These are phyloP conservation scores for Rhabdophis nuchalis DNA, from an alignment of 2,797 vertebrate genomes.

Conservation along the genomic window DNA sequence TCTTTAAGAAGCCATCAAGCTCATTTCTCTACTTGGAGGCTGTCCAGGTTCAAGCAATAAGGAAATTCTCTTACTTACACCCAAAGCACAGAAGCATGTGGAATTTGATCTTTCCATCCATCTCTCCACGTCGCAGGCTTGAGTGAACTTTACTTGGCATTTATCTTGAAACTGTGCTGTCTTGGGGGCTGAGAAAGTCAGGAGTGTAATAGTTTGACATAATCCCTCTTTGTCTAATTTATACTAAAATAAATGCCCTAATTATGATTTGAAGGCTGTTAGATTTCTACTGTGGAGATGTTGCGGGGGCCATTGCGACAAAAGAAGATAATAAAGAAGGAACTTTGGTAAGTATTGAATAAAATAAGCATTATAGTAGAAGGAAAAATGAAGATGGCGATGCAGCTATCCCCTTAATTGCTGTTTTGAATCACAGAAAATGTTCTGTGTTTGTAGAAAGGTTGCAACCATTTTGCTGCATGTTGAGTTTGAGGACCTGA, in stretches of 20 bases:
- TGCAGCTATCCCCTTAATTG: background rate
- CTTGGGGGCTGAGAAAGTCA: slow-evolving; percentile 11
- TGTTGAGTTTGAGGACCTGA: background rate
- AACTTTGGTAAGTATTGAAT: background rate
- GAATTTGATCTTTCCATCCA: slow-evolving; percentile 48
- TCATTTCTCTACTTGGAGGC: background rate
- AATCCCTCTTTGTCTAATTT: background rate
- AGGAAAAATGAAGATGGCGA: background rate
- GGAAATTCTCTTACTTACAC: background rate
- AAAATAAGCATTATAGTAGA: background rate
- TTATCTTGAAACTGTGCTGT: background rate
- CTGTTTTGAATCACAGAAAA: background rate
- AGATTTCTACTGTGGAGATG: background rate
- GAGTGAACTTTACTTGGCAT: slow-evolving; percentile 60
- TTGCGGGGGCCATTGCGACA: background rate
- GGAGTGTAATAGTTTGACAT: slow-evolving; percentile 10
- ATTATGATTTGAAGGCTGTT: background rate
- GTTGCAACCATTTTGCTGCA: background rate
- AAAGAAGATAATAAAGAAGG: slow-evolving; percentile 26
- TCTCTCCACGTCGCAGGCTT: slow-evolving; percentile 34
- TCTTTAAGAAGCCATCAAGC: background rate
- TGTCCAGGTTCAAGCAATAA: background rate
- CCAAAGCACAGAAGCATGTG: slow-evolving; percentile 28
- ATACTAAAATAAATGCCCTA: slow-evolving; percentile 1
- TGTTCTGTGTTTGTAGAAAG: background rate